These are phyloP conservation scores for Vombatus ursinus DNA, from an alignment of 2,113 vertebrate species.

Conservation along the genomic window DNA sequence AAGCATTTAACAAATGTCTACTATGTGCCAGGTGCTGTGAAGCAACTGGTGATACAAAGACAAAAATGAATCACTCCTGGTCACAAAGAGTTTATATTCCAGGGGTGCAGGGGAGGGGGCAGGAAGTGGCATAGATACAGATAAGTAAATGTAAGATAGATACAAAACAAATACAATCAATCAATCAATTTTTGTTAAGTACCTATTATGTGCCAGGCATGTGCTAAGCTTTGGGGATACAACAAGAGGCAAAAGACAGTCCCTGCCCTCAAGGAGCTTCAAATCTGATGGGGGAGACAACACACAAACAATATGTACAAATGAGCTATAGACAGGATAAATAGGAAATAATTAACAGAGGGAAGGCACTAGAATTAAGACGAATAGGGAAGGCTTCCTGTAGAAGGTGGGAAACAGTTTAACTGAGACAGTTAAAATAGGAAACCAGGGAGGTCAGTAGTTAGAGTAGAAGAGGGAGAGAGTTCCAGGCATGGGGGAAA, in stretches of 20 bases:
- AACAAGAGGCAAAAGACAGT: neutral
- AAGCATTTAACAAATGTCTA: neutral
- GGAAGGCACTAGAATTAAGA: neutral
- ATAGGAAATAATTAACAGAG: neutral
- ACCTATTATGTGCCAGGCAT: neutral
- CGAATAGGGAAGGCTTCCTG: neutral
- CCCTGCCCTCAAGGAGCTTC: neutral
- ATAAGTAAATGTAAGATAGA: neutral
- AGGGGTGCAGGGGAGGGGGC: neutral
- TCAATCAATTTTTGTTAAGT: too few relatives aligned
- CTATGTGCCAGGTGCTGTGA: neutral
- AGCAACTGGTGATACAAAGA: neutral
- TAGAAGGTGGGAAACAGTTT: neutral
- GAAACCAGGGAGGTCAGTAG: neutral
- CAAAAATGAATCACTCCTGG: neutral
- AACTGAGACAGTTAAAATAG: neutral
- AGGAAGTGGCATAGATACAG: neutral
- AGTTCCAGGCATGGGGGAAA: neutral
- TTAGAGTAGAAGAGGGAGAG: neutral
- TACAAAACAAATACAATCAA: too few relatives aligned
- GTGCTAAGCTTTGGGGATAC: neutral
- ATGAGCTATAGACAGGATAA: too few relatives aligned
- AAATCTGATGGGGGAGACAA: neutral
- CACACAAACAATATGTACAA: neutral
- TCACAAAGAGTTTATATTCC: neutral